phyloP scores from a whole-genome alignment of 2,113 vertebrate genomes.

The Oreochromis spilurus region DNA sequence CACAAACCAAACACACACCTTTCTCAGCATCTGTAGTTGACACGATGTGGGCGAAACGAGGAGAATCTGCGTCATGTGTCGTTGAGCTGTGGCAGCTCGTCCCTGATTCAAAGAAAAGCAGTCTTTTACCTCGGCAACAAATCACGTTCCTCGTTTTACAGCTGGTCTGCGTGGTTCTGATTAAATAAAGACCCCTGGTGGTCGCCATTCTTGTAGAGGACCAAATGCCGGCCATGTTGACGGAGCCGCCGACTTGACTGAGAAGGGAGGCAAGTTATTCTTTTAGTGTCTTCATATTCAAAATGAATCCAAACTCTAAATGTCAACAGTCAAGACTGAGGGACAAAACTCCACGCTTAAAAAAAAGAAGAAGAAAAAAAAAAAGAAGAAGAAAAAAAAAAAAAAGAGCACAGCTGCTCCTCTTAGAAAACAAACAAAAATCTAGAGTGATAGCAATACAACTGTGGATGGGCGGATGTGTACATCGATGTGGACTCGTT shows the following conservation, averaged over 20 bases:
- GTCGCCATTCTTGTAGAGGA: neutral
- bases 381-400: neutral
- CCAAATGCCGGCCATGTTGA: neutral
- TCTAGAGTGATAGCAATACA: neutral
- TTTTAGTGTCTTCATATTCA: conserved; percentile 43
- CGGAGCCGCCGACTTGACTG: neutral
- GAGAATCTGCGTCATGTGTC: conserved; percentile 26
- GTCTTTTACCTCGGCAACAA: conserved; percentile 38
- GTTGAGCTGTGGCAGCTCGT: conserved; percentile 51
- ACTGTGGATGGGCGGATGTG: neutral
- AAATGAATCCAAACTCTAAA: conserved; percentile 24
- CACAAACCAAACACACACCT: neutral
- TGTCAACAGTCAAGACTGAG: conserved; percentile 33
- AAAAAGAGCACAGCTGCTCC: neutral
- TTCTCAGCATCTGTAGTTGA: conserved; percentile 47
- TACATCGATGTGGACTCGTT: conserved; percentile 10
- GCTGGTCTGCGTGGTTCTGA: conserved; percentile 17
- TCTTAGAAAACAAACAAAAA: conserved; percentile 12
- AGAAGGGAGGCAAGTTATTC: neutral
- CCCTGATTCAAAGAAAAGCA: conserved; percentile 64
- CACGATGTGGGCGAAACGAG: conserved; percentile 14
- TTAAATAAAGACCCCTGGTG: neutral
- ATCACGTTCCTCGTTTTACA: conserved; percentile 16
- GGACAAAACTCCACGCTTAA: conserved; percentile 3
- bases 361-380: fast-evolving